A percentile compares a stretch with the other conserved stretches of the same genome.
phyloP scores from a whole-genome alignment of 2,888 invertebrate species.

The Dryadula phaetusa region DNA sequence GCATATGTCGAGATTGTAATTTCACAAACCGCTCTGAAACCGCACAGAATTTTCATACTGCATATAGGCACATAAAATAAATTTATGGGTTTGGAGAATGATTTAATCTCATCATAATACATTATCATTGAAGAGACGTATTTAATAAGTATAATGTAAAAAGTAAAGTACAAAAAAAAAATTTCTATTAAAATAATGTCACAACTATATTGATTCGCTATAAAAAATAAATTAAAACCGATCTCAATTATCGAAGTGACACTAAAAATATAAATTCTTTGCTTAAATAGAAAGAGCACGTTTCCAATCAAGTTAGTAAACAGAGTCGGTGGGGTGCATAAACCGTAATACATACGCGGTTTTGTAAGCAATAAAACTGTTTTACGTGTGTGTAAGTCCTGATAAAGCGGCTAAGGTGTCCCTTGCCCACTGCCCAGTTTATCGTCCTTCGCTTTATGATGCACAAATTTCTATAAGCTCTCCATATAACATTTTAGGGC shows the following conservation, averaged over 20 bases:
- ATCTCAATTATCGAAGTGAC: slow-evolving; percentile 40
- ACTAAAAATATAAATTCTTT: slow-evolving; percentile 67
- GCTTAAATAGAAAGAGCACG: slow-evolving; percentile 78
- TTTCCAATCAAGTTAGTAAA: slow-evolving; percentile 80
- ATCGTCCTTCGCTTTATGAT: slow-evolving; percentile 74
- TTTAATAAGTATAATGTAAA: neutral
- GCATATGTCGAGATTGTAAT: neutral
- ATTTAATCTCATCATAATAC: too few relatives aligned
- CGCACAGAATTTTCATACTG: neutral
- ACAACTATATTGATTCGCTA: slow-evolving; percentile 12
- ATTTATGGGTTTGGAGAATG: too few relatives aligned
- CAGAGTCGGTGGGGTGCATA: slow-evolving; percentile 59
- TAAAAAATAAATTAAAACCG: slow-evolving; percentile 51
- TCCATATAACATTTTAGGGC: slow-evolving; percentile 27
- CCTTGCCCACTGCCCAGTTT: slow-evolving; percentile 64
- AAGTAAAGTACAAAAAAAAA: neutral
- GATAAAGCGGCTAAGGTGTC: slow-evolving; percentile 68
- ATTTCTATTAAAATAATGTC: neutral
- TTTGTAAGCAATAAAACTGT: slow-evolving; percentile 72
- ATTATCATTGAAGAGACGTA: neutral
- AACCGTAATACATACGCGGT: slow-evolving; percentile 60
- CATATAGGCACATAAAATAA: neutral
- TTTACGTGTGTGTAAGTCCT: slow-evolving; percentile 70
- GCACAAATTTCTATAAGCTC: slow-evolving; percentile 79
- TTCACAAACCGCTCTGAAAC: too few relatives aligned